phyloP scores from a whole-genome alignment of 2,797 vertebrate species.

The Amblyraja radiata region DNA sequence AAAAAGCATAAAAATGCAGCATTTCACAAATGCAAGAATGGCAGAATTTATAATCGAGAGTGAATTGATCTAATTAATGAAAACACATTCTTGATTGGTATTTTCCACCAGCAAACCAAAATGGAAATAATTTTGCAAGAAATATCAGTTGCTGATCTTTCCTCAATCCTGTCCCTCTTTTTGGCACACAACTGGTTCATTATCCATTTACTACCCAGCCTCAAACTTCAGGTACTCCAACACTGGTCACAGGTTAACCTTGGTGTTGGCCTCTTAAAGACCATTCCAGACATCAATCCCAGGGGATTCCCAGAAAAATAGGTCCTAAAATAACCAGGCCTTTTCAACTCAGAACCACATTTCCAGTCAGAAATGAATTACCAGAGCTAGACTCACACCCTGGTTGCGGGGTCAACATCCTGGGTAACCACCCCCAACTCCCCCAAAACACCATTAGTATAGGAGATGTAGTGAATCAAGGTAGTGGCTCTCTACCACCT shows the following conservation, averaged over 20 bases:
- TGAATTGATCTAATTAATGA: background rate
- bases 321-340: background rate
- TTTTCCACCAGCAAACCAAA: background rate
- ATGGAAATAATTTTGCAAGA: background rate
- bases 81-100: background rate
- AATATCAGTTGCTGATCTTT: too few species aligned
- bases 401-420: too few species aligned
- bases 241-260: too few species aligned
- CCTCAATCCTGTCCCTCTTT: background rate
- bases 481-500: too few species aligned
- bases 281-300: background rate
- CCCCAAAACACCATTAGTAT: too few species aligned
- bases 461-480: too few species aligned
- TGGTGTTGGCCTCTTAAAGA: too few species aligned
- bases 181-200: background rate
- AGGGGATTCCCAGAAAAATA: background rate
- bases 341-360: background rate
- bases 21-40: background rate
- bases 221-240: background rate
- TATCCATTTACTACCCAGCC: background rate
- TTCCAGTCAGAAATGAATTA: background rate
- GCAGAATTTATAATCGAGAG: background rate
- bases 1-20: slow-evolving; percentile 23
- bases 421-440: too few species aligned
- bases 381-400: too few species aligned